phyloP scores from a whole-genome alignment of 30 jellyfish, hydroid and myxozoan species.

The Hydractinia symbiolongicarpus region DNA sequence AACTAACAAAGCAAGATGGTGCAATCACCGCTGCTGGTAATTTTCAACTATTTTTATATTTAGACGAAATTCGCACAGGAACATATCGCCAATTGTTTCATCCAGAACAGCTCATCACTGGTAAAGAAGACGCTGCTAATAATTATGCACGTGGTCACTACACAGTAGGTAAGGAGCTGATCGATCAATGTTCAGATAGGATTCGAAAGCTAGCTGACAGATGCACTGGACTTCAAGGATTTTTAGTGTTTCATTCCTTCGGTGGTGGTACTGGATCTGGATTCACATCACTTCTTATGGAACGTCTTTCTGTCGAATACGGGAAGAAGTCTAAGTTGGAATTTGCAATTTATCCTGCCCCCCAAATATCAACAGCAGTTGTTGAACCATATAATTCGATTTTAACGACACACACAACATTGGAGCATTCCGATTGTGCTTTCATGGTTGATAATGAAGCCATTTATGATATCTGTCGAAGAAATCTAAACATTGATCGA shows the following conservation, averaged over 20 bases:
- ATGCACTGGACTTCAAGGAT: constrained; percentile 89
- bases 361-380: constrained; percentile 92
- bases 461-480: too few relatives aligned
- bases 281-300: constrained; percentile 90
- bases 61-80: constrained; percentile 87
- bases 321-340: constrained; percentile 33
- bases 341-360: constrained; percentile 20
- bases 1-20: too few relatives aligned
- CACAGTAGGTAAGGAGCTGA: constrained; percentile 67
- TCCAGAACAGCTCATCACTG: constrained; percentile 81
- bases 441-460: too few relatives aligned
- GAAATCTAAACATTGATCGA: constrained; percentile 63
- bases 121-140: constrained; percentile 93
- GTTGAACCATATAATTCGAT: constrained; percentile 52
- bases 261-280: constrained; percentile 33
- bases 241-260: constrained; percentile 70
- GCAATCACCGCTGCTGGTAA: too few relatives aligned
- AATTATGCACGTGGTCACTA: constrained; percentile 89
- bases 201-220: constrained; percentile 83
- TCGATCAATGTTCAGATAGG: constrained; percentile 62
- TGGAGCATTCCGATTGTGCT: too few relatives aligned
- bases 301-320: constrained; percentile 71
- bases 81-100: constrained; percentile 58
- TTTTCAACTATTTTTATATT: neutral
- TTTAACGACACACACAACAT: too few relatives aligned